Evolutionary conservation across 2,888 invertebrate species (phyloP).

Genomic region (Axea sp.): DNA sequence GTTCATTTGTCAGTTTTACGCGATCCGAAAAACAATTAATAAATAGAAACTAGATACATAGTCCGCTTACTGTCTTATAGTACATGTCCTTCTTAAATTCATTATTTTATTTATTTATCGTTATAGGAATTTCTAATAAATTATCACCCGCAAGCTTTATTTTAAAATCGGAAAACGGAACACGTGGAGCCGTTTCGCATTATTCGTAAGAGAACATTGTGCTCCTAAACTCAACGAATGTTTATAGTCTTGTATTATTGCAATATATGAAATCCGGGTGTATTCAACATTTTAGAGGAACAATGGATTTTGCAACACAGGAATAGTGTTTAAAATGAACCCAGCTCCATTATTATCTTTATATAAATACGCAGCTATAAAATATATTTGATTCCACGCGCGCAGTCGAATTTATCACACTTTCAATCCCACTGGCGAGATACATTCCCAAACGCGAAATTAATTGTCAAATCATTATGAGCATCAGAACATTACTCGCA

Average conservation of each 20-base stretch:
- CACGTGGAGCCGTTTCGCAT: slow-evolving; percentile 15
- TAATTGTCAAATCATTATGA: slow-evolving; percentile 51
- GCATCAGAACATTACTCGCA: slow-evolving; percentile 33
- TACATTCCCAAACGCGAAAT: slow-evolving; percentile 30
- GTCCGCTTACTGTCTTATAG: no score
- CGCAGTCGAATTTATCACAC: slow-evolving; percentile 38
- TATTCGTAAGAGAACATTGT: slow-evolving; percentile 34
- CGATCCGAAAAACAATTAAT: no score
- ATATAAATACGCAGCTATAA: slow-evolving; percentile 34
- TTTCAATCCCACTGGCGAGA: slow-evolving; percentile 23
- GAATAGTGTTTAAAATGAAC: slow-evolving; percentile 27
- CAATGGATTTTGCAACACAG: slow-evolving; percentile 38
- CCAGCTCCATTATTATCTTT: slow-evolving; percentile 35
- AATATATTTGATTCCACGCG: slow-evolving; percentile 39
- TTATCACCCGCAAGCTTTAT: slow-evolving; percentile 8
- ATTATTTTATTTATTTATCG: no score
- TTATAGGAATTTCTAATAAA: slow-evolving; percentile 33
- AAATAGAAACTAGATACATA: no score
- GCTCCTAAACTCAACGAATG: slow-evolving; percentile 39
- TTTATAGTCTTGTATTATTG: slow-evolving; percentile 39
- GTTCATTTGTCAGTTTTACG: no score
- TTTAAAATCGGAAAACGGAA: slow-evolving; percentile 30
- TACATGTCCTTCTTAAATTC: no score
- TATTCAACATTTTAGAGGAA: slow-evolving; percentile 42
- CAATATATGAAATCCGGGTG: slow-evolving; percentile 41